These are phyloP conservation scores for Meloidogyne hapla DNA, from an alignment of 1,140 invertebrate species.

Conservation along the genomic window DNA sequence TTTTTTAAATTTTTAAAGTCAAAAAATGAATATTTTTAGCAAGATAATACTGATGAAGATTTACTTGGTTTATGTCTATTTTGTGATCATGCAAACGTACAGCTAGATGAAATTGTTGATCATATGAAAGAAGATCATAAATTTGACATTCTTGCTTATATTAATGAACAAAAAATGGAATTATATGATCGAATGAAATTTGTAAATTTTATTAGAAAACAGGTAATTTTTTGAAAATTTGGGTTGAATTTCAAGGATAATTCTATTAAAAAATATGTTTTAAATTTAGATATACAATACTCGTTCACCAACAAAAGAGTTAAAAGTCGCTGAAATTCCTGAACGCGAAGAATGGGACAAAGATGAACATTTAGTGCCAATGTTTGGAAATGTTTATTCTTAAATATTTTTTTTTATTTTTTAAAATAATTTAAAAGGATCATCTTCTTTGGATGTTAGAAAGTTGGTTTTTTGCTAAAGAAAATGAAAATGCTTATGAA, in stretches of 20 bases:
- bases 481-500: conserved; percentile 28
- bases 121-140: conserved; percentile 57
- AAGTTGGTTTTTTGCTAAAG: conserved; percentile 48
- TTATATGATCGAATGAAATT: conserved; percentile 59
- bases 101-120: conserved; percentile 41
- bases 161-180: conserved; percentile 55
- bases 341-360: conserved; percentile 52
- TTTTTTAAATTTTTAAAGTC: conserved; percentile 15
- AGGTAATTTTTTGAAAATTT: conserved; percentile 27
- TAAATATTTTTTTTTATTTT: not conserved
- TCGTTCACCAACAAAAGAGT: conserved; percentile 17
- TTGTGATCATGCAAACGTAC: conserved; percentile 54
- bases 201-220: conserved; percentile 60
- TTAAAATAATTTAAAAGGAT: conserved; percentile 59
- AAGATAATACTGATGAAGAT: conserved; percentile 62
- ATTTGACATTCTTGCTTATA: conserved; percentile 55
- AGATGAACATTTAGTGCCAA: conserved; percentile 61
- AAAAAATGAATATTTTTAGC: conserved; percentile 16
- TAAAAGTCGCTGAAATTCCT: conserved; percentile 44
- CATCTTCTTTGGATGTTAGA: conserved; percentile 64
- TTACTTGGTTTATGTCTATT: conserved; percentile 58
- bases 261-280: not conserved
- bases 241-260: too few species aligned
- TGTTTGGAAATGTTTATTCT: conserved; percentile 46
- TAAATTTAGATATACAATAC: conserved; percentile 27